Evolutionary conservation across 2,888 invertebrate genomes (phyloP).

Genomic region (Idaea aversata): DNA sequence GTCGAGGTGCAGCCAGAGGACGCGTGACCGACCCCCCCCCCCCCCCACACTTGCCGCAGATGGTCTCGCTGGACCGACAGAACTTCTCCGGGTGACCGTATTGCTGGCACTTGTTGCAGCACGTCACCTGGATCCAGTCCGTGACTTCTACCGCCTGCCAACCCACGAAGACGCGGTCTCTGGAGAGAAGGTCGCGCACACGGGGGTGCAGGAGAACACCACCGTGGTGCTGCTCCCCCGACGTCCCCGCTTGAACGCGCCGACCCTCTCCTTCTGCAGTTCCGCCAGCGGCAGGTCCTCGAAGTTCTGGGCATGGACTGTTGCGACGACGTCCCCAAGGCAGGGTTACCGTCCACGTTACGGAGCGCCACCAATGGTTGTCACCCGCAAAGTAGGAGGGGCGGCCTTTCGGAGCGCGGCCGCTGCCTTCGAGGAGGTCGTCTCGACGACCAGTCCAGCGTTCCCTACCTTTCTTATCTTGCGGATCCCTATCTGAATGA

Average conservation of each 20-base stretch:
- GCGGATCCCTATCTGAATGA: background rate
- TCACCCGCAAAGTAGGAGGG: slow-evolving; percentile 6
- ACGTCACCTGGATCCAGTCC: too few species aligned
- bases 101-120: background rate
- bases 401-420: slow-evolving; percentile 10
- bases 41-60: too few species aligned
- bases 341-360: accelerated
- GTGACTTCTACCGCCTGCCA: too few species aligned
- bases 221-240: slow-evolving; percentile 7
- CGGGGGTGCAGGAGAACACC: too few species aligned
- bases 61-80: slow-evolving; percentile 11
- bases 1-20: slow-evolving; percentile 12
- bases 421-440: slow-evolving; percentile 10
- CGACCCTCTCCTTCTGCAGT: too few species aligned
- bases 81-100: accelerated
- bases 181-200: too few species aligned
- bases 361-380: slow-evolving; percentile 8
- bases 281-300: slow-evolving; percentile 8
- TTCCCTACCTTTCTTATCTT: slow-evolving; percentile 15
- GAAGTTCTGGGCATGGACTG: accelerated
- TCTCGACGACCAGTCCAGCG: slow-evolving; percentile 18
- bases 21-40: accelerated
- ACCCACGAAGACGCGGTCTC: too few species aligned
- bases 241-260: background rate
- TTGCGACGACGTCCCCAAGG: accelerated